phyloP scores from a whole-genome alignment of 2,888 invertebrate genomes.

The Synanthedon tipuliformis region DNA sequence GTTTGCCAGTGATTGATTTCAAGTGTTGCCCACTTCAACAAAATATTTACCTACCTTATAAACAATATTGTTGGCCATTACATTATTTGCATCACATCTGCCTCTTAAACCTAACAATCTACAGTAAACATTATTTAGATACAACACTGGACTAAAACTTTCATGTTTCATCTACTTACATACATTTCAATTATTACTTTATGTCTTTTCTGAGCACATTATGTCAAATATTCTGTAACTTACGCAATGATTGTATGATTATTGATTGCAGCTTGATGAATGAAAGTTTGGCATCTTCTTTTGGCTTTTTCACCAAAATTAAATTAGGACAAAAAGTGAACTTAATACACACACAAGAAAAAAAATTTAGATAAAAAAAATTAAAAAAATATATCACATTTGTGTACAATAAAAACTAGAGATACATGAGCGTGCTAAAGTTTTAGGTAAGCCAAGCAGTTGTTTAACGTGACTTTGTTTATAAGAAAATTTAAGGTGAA shows the following conservation, averaged over 20 bases:
- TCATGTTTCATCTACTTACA: slow-evolving; percentile 18
- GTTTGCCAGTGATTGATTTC: too few relatives aligned
- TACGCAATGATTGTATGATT: neutral
- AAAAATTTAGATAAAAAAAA: too few relatives aligned
- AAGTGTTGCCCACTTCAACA: too few relatives aligned
- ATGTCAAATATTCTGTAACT: slow-evolving; percentile 17
- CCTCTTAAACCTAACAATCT: slow-evolving; percentile 3
- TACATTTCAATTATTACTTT: slow-evolving; percentile 24
- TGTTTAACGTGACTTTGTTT: too few relatives aligned
- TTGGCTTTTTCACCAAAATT: slow-evolving; percentile 54
- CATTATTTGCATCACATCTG: slow-evolving; percentile 3
- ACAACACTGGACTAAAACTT: slow-evolving; percentile 9
- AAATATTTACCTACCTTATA: too few relatives aligned
- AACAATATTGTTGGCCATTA: slow-evolving; percentile 47
- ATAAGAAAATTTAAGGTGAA: too few relatives aligned
- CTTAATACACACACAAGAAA: neutral
- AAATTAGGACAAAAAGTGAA: slow-evolving; percentile 14
- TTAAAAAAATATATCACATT: too few relatives aligned
- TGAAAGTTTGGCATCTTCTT: slow-evolving; percentile 59
- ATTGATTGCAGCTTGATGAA: slow-evolving; percentile 34
- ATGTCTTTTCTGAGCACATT: slow-evolving; percentile 65
- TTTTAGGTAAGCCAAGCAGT: too few relatives aligned
- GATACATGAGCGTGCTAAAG: too few relatives aligned
- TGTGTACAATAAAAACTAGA: too few relatives aligned
- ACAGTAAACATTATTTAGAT: neutral